phyloP scores from a whole-genome alignment of 2,888 invertebrate genomes.

The Aporophyla nigra region DNA sequence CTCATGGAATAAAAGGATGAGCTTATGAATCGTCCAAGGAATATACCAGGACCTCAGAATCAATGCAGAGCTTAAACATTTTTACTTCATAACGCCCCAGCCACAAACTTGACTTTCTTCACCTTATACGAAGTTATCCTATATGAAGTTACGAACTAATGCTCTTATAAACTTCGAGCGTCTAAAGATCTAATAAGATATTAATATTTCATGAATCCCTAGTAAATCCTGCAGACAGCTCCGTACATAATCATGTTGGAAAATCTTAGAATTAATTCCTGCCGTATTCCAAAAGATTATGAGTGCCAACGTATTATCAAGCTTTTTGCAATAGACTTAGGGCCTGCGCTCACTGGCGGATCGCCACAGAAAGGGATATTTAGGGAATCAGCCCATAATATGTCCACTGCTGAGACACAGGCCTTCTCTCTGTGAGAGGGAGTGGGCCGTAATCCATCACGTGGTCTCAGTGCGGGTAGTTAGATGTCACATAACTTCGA shows the following conservation, averaged over 20 bases:
- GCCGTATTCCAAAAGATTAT: conserved; percentile 38
- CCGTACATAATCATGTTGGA: conserved; percentile 33
- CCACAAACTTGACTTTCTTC: conserved; percentile 22
- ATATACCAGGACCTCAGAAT: conserved; percentile 6
- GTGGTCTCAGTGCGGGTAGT: too few species aligned
- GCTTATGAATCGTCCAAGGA: background rate
- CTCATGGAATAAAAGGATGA: background rate
- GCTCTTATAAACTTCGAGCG: conserved; percentile 54
- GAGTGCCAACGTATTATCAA: conserved; percentile 24
- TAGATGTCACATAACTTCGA: too few species aligned
- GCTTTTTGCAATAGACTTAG: background rate
- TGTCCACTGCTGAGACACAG: too few species aligned
- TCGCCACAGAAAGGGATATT: background rate
- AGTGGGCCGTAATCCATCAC: too few species aligned
- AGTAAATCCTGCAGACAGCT: conserved; percentile 29
- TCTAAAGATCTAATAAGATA: conserved; percentile 37
- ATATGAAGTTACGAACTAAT: conserved; percentile 51
- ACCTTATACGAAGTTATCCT: conserved; percentile 27
- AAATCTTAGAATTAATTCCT: conserved; percentile 53
- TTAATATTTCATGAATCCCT: conserved; percentile 63
- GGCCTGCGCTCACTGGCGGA: background rate
- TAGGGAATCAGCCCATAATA: background rate
- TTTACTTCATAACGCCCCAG: background rate
- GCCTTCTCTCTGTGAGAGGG: too few species aligned
- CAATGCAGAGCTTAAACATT: background rate